A percentile compares a stretch with the other conserved stretches of the same genome.
Conservation (phyloP, 2,797 vertebrate genomes). For the Eospalax fontanierii region DNA sequence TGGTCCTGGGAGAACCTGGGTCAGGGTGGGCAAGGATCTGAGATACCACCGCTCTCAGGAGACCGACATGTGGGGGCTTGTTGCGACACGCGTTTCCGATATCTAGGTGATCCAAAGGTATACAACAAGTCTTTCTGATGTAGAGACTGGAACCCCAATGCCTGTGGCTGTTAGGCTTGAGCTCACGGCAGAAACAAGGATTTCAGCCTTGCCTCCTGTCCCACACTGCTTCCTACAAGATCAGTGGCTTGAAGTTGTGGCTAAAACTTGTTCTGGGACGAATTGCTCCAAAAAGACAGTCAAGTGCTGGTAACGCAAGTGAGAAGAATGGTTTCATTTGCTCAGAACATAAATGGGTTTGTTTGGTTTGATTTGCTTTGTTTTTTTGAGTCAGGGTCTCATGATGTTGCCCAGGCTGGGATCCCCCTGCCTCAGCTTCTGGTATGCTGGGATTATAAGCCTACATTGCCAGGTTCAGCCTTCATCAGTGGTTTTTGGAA, state of each 20-base stretch:
- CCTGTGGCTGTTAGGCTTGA: background rate
- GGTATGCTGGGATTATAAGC: background rate
- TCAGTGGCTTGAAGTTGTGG: background rate
- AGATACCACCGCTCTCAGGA: background rate
- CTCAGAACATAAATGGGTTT: background rate
- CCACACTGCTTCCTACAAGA: background rate
- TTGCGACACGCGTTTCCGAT: background rate
- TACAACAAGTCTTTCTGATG: background rate
- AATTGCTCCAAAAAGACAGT: constrained; percentile 12
- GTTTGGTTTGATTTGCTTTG: too few species aligned
- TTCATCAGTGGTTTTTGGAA: background rate
- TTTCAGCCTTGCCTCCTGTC: background rate
- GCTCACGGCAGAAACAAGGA: background rate
- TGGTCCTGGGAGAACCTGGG: background rate
- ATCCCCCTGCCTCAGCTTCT: background rate
- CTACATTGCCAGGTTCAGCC: background rate
- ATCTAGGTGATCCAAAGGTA: background rate
- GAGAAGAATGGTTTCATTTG: constrained; percentile 21
- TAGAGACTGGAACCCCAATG: background rate
- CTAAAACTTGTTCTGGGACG: constrained; percentile 40
- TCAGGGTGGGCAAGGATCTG: background rate
- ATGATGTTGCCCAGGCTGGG: background rate
- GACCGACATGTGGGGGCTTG: background rate
- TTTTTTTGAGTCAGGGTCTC: background rate
- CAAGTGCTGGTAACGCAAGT: background rate